A percentile compares a stretch with the other conserved stretches of the same genome.
phyloP scores from a whole-genome alignment of 2,888 invertebrate species.

The Cryptus armator region DNA sequence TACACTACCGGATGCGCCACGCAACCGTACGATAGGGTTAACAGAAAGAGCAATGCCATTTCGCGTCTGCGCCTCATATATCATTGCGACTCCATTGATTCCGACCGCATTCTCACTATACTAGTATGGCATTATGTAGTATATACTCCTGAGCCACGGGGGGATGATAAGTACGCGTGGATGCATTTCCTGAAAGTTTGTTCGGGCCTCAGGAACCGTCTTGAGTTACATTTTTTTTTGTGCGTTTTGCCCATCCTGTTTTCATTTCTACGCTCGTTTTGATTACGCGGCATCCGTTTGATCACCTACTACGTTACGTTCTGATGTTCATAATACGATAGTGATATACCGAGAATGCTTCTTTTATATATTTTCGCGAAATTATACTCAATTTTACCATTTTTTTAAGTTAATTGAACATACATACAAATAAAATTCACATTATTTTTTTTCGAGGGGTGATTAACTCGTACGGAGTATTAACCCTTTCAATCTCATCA shows the following conservation, averaged over 20 bases:
- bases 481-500: too few relatives aligned
- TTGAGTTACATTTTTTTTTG: neutral
- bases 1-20: constrained; percentile 77
- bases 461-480: too few relatives aligned
- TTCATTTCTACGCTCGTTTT: neutral
- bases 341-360: too few relatives aligned
- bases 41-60: constrained; percentile 80
- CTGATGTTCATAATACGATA: too few relatives aligned
- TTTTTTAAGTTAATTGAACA: too few relatives aligned
- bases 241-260: neutral
- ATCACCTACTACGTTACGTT: too few relatives aligned
- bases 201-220: neutral
- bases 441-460: too few relatives aligned
- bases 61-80: constrained; percentile 81
- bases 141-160: neutral
- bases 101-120: constrained; percentile 62
- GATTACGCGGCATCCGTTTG: neutral
- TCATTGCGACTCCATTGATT: constrained; percentile 81
- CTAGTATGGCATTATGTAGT: constrained; percentile 44
- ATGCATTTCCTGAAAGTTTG: constrained; percentile 18
- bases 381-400: too few relatives aligned
- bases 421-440: too few relatives aligned
- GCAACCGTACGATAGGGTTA: constrained; percentile 78
- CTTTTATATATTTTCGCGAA: too few relatives aligned
- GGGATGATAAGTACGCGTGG: constrained; percentile 38